Conservation (phyloP, 2,888 invertebrate species). For the Lycaena phlaeas region DNA sequence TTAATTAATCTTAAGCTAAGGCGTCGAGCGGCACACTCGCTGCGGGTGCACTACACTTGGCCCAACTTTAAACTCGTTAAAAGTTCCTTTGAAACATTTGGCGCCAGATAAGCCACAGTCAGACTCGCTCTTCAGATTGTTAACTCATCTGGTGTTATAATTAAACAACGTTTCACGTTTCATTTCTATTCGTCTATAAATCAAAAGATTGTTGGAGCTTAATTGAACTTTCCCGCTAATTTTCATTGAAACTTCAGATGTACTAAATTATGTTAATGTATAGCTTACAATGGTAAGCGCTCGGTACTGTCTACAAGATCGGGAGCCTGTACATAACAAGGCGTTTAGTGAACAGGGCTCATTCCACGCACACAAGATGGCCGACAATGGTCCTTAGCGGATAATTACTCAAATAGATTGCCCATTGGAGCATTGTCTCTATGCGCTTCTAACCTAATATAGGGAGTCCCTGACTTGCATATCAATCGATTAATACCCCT, state of each 20-base stretch:
- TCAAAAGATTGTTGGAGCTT: slow-evolving; percentile 16
- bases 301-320: slow-evolving; percentile 21
- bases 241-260: neutral
- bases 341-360: slow-evolving; percentile 63
- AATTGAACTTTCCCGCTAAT: neutral
- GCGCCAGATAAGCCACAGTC: slow-evolving; percentile 71
- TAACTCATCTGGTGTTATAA: slow-evolving; percentile 68
- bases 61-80: slow-evolving; percentile 72
- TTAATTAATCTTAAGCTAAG: slow-evolving; percentile 70
- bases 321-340: slow-evolving; percentile 57
- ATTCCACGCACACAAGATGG: slow-evolving; percentile 67
- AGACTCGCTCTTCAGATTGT: slow-evolving; percentile 63
- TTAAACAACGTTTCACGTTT: slow-evolving; percentile 53
- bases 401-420: slow-evolving; percentile 73
- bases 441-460: slow-evolving; percentile 46
- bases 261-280: slow-evolving; percentile 1
- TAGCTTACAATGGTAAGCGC: slow-evolving; percentile 10
- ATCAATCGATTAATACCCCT: slow-evolving; percentile 22
- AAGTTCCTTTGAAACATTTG: slow-evolving; percentile 71
- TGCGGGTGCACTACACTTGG: slow-evolving; percentile 63
- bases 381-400: slow-evolving; percentile 70
- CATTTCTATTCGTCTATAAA: slow-evolving; percentile 28
- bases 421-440: slow-evolving; percentile 69
- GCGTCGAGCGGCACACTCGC: slow-evolving; percentile 40
- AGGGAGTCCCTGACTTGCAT: slow-evolving; percentile 41